phyloP scores from a whole-genome alignment of 2,888 invertebrate species.

The Drosophila kambysellisi region DNA sequence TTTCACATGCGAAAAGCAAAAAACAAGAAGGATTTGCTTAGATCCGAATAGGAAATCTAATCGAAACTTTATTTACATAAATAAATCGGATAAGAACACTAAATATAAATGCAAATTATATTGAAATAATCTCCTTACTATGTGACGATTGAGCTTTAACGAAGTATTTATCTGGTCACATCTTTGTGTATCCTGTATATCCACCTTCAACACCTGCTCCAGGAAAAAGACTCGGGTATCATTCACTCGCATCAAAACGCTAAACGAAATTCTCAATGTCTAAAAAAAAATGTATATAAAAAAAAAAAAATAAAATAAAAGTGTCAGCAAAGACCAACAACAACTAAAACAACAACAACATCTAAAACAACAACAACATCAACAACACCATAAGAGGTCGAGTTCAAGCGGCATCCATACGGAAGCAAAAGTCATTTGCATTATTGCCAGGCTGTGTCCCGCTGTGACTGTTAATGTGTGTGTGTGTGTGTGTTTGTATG shows the following conservation, averaged over 20 bases:
- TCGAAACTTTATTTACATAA: slow-evolving; percentile 23
- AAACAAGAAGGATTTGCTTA: too few species aligned
- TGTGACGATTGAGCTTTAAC: slow-evolving; percentile 21
- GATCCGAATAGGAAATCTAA: neutral
- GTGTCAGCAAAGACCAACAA: slow-evolving; percentile 54
- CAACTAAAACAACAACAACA: slow-evolving; percentile 32
- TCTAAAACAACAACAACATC: slow-evolving; percentile 44
- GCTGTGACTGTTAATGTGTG: slow-evolving; percentile 12
- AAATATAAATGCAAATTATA: slow-evolving; percentile 26
- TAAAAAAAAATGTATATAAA: slow-evolving; percentile 8
- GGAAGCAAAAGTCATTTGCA: slow-evolving; percentile 78
- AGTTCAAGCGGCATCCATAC: slow-evolving; percentile 41
- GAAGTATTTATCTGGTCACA: slow-evolving; percentile 15
- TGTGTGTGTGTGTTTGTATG: slow-evolving; percentile 9
- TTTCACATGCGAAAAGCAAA: neutral
- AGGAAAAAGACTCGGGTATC: slow-evolving; percentile 28
- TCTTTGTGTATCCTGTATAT: slow-evolving; percentile 2
- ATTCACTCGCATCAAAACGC: slow-evolving; percentile 46
- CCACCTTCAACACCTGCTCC: neutral
- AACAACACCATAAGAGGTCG: slow-evolving; percentile 27
- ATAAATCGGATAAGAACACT: slow-evolving; percentile 20
- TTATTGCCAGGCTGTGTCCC: slow-evolving; percentile 58
- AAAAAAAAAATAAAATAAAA: slow-evolving; percentile 45
- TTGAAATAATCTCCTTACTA: slow-evolving; percentile 4
- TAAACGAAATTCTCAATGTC: slow-evolving; percentile 17